Evolutionary conservation across 2,797 vertebrate genomes (phyloP), one percentile per base, ranked within the genome.

Genomic region (Cichlasoma orientale): DNA sequence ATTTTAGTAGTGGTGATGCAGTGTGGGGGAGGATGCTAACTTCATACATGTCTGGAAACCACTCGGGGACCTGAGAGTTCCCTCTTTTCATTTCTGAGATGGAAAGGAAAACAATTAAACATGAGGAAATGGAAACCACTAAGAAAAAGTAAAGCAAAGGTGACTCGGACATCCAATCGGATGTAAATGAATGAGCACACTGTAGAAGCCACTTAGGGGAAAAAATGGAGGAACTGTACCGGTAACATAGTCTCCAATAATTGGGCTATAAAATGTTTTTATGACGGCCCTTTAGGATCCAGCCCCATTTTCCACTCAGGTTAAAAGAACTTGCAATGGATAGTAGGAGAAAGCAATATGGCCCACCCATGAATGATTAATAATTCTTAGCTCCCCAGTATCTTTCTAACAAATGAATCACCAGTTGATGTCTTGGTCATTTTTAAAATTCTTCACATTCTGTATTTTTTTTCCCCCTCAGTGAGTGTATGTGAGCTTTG

Each of bases 321-420:
- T 82, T 72, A 80, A 55, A 66, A 80, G 66, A 79, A 66, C 41
- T 12, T 36, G 72, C 54, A 16, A 66, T 50, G 72, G 70, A 74
- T 44, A 56, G n/a, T 44, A 56, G n/a, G 18, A 80, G 69, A 77
- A 36, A 75, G 69, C 33, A 47, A 56, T 55, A 83, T 70, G 55
- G 68, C 50, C 54, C 68, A 50, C 75, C 80, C 68, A 56, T 75
- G 76, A 61, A 82, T 90, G 84, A 93, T 87, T 86, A 92, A 82
- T 70, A 78, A 56, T 21, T 16, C 41, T 9, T 27, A 53, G 54
- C 74, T 82, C 73, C 76, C 63, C 52, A 77, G 66, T 80, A 89
- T 87, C 74, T 61, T 75, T 75, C 80, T 83, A 55, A 68, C 44
- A 68, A 83, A 87, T 83, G 81, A 90, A 84, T 90, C 86, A 86